A percentile compares a stretch with the other conserved stretches of the same genome.
These are phyloP conservation scores for Meloidogyne floridensis DNA, from an alignment of 1,140 invertebrate species.

Conservation along the genomic window DNA sequence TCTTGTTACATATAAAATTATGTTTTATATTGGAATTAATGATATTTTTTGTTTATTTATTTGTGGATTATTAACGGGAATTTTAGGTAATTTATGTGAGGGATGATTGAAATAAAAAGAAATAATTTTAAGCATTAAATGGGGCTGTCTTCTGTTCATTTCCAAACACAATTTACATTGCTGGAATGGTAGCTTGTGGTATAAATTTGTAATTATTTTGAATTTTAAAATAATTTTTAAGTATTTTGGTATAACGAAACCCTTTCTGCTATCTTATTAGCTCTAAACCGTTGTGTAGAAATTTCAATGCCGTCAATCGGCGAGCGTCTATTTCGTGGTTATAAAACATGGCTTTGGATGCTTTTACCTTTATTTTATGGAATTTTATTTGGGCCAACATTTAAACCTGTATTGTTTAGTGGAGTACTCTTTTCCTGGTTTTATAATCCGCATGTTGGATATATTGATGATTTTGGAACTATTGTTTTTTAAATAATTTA, in stretches of 20 bases:
- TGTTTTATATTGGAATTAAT: slow-evolving; percentile 29
- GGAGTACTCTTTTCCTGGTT: slow-evolving; percentile 36
- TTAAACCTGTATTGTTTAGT: slow-evolving; percentile 28
- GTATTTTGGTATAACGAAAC: slow-evolving; percentile 9
- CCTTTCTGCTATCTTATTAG: slow-evolving; percentile 7
- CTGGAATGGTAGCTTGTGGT: not conserved
- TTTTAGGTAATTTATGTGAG: not conserved
- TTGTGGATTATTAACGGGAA: slow-evolving; percentile 20
- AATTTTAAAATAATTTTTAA: not conserved
- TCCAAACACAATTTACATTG: slow-evolving; percentile 15
- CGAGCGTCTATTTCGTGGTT: slow-evolving; percentile 28
- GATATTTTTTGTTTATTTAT: slow-evolving; percentile 27
- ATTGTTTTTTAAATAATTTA: not conserved
- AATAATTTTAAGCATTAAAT: slow-evolving; percentile 4
- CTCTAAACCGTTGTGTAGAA: slow-evolving; percentile 29
- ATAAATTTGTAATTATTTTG: not conserved
- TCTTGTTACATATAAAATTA: slow-evolving; percentile 19
- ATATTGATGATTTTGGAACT: slow-evolving; percentile 24
- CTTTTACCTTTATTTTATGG: slow-evolving; percentile 16
- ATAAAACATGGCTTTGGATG: slow-evolving; percentile 12
- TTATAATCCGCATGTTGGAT: slow-evolving; percentile 34
- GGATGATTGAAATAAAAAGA: not conserved
- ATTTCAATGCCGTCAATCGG: slow-evolving; percentile 20
- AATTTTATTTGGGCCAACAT: slow-evolving; percentile 7
- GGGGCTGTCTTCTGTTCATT: slow-evolving; percentile 15